Evolutionary conservation across 2,113 vertebrate species (phyloP).

Genomic region (Ammodytes dubius): DNA sequence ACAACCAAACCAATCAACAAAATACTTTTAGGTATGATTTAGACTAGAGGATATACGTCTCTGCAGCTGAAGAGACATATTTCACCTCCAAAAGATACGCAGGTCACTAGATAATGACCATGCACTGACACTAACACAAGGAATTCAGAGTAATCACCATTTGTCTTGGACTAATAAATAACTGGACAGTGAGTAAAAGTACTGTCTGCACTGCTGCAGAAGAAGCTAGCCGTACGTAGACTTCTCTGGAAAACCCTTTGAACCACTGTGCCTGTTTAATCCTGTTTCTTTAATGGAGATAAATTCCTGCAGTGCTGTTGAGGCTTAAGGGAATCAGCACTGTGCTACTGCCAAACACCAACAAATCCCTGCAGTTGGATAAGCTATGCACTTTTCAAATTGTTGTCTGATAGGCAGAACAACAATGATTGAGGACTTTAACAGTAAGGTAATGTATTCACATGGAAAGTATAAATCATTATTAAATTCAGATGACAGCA

Average conservation of each 20-base stretch:
- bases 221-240: conserved; percentile 37
- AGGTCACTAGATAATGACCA: conserved; percentile 39
- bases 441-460: neutral
- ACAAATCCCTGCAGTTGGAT: conserved; percentile 72
- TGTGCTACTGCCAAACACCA: conserved; percentile 67
- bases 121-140: conserved; percentile 34
- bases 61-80: conserved; percentile 1
- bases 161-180: conserved; percentile 60
- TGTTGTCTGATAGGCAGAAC: conserved; percentile 49
- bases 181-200: conserved; percentile 53
- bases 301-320: conserved; percentile 69
- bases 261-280: conserved; percentile 75
- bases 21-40: neutral
- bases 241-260: conserved; percentile 51
- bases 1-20: neutral
- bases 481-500: neutral
- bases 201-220: conserved; percentile 22
- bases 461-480: neutral
- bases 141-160: conserved; percentile 55
- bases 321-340: conserved; percentile 72
- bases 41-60: neutral
- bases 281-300: conserved; percentile 78
- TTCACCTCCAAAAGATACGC: conserved; percentile 28
- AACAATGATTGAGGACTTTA: conserved; percentile 36
- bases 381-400: conserved; percentile 67